Percentiles rank a stretch among this genome's conserved stretches.
These are phyloP conservation scores for Meiosimyza decipiens DNA, from an alignment of 2,888 invertebrate species.

Conservation along the genomic window DNA sequence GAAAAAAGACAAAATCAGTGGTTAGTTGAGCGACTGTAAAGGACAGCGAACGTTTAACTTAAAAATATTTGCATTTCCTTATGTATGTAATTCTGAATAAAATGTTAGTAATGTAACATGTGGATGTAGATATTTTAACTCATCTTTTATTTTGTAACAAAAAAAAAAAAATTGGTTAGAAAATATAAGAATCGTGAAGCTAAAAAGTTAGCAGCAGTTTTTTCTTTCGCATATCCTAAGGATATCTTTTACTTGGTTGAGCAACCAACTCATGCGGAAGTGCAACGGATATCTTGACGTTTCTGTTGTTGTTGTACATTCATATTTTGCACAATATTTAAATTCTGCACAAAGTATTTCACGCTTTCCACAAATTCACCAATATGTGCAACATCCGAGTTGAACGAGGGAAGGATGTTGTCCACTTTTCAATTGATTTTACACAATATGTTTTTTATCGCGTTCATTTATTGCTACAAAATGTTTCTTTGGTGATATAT, in stretches of 20 bases:
- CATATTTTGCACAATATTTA: too few species aligned
- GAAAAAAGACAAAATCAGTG: too few species aligned
- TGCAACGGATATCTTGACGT: conserved; percentile 30
- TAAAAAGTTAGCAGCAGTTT: conserved; percentile 29
- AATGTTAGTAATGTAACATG: background rate
- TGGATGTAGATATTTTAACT: background rate
- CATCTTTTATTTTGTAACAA: background rate
- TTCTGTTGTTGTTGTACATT: conserved; percentile 1
- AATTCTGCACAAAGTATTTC: too few species aligned
- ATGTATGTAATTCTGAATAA: background rate
- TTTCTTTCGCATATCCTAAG: conserved; percentile 18
- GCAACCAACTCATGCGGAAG: conserved; percentile 32
- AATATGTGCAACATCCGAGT: too few species aligned
- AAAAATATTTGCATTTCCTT: conserved; percentile 25
- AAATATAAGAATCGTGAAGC: conserved; percentile 8
- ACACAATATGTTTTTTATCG: too few species aligned
- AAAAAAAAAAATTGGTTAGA: background rate
- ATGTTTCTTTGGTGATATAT: too few species aligned
- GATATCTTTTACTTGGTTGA: conserved; percentile 30
- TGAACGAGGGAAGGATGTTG: too few species aligned
- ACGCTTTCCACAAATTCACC: too few species aligned
- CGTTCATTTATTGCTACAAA: too few species aligned
- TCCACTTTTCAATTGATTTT: too few species aligned
- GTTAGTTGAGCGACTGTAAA: background rate
- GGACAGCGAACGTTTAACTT: conserved; percentile 10